These are phyloP conservation scores for Neosilurus mollespiculum DNA, from an alignment of 2,797 vertebrate species.

Conservation along the genomic window DNA sequence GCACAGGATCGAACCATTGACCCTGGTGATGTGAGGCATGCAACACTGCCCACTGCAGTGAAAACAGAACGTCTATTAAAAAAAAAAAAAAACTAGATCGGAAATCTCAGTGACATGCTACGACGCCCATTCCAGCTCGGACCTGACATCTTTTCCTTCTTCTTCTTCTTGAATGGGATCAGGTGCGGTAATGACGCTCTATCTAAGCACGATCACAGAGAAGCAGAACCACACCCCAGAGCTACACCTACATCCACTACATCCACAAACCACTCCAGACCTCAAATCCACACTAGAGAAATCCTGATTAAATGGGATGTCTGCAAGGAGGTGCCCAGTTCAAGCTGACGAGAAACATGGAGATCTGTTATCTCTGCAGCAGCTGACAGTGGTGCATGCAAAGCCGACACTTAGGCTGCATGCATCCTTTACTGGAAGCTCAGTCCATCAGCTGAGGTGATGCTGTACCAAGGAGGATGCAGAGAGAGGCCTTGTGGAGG, in stretches of 20 bases:
- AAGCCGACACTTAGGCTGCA: background rate
- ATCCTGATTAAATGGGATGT: background rate
- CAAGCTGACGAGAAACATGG: background rate
- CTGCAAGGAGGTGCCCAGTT: background rate
- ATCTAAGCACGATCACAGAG: background rate
- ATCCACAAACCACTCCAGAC: background rate
- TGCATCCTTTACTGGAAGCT: conserved; percentile 1
- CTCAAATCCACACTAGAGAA: background rate
- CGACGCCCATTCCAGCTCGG: background rate
- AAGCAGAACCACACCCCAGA: conserved; percentile 30
- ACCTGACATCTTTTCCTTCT: background rate
- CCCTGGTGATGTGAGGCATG: background rate
- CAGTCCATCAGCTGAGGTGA: conserved; percentile 20
- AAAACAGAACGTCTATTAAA: background rate
- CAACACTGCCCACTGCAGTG: background rate
- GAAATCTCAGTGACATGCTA: background rate
- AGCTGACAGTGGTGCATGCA: background rate
- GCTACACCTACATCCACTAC: background rate
- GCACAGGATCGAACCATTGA: background rate
- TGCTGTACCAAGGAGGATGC: background rate
- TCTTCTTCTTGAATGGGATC: background rate
- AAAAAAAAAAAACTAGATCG: background rate
- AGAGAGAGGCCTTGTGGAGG: background rate
- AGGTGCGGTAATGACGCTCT: conserved; percentile 5
- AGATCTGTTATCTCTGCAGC: background rate